A percentile compares a stretch with the other conserved stretches of the same genome.
These are phyloP conservation scores for Chrysolophus pictus DNA, from an alignment of 2,797 vertebrate genomes.

Conservation along the genomic window DNA sequence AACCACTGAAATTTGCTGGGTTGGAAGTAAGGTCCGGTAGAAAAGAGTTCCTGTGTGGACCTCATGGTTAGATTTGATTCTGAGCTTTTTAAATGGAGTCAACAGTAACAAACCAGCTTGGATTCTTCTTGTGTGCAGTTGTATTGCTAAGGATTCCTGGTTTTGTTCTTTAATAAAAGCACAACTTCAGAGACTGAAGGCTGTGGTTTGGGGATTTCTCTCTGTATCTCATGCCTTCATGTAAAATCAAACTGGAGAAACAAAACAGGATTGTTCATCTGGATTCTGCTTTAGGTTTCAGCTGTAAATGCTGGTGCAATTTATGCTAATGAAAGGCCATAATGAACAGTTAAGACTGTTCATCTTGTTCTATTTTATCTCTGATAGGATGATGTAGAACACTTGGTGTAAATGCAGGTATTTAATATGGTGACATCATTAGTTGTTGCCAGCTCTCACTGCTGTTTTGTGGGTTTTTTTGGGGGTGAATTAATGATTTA, in stretches of 20 bases:
- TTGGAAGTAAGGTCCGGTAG: neutral
- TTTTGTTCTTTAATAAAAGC: neutral
- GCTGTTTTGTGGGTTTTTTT: neutral
- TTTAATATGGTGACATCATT: neutral
- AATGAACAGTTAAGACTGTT: neutral
- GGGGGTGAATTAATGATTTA: neutral
- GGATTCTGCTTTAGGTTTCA: neutral
- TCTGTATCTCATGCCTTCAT: too few relatives aligned
- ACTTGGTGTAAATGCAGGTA: neutral
- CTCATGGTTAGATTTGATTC: neutral
- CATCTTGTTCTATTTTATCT: neutral
- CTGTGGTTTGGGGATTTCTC: neutral
- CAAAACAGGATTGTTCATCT: neutral
- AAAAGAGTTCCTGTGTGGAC: neutral
- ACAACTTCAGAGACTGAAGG: neutral
- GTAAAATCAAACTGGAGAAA: neutral
- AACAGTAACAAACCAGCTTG: neutral
- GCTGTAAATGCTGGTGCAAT: neutral
- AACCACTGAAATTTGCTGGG: neutral
- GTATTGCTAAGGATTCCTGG: neutral
- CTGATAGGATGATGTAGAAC: neutral
- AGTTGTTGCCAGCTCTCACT: neutral
- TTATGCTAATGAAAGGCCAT: neutral
- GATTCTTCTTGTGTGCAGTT: neutral
- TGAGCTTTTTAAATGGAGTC: neutral